Percentiles rank a stretch among this genome's conserved stretches.
These are phyloP conservation scores for Agonopterix subpropinquella DNA, from an alignment of 2,888 invertebrate genomes.

Conservation along the genomic window DNA sequence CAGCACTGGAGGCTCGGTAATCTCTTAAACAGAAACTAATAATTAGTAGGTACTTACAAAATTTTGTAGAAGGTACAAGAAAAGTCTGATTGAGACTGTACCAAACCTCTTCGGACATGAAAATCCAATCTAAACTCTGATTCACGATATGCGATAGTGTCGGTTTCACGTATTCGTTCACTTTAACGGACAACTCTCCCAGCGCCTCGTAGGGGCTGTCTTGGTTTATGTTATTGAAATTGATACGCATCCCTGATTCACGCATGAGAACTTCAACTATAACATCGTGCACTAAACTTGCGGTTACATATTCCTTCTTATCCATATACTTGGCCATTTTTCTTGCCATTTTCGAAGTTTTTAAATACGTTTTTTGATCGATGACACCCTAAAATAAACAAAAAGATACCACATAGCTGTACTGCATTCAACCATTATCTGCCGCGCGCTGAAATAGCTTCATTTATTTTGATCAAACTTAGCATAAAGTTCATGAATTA, in stretches of 20 bases:
- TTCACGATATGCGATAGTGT: conserved; percentile 42
- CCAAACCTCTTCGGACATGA: conserved; percentile 38
- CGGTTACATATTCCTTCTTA: conserved; percentile 28
- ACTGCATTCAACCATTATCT: too few relatives aligned
- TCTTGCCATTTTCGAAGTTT: conserved; percentile 29
- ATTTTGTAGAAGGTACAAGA: conserved; percentile 48
- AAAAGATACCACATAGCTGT: too few relatives aligned
- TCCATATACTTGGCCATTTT: conserved; percentile 39
- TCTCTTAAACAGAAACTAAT: neutral
- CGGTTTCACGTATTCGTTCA: conserved; percentile 56
- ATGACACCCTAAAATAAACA: conserved; percentile 47
- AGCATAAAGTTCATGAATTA: too few relatives aligned
- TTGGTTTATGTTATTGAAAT: conserved; percentile 55
- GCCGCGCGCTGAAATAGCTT: too few relatives aligned
- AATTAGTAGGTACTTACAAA: conserved; percentile 41
- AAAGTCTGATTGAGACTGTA: conserved; percentile 40
- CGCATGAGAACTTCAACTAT: conserved; percentile 34
- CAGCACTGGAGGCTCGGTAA: neutral
- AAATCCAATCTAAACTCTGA: conserved; percentile 45
- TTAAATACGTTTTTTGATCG: conserved; percentile 39
- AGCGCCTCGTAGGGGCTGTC: conserved; percentile 39
- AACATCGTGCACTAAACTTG: conserved; percentile 28
- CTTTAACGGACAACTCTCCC: conserved; percentile 28
- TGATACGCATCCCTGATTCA: conserved; percentile 35
- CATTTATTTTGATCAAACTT: too few relatives aligned